These are phyloP conservation scores for Osmerus eperlanus DNA, from an alignment of 2,113 vertebrate species.

Conservation along the genomic window DNA sequence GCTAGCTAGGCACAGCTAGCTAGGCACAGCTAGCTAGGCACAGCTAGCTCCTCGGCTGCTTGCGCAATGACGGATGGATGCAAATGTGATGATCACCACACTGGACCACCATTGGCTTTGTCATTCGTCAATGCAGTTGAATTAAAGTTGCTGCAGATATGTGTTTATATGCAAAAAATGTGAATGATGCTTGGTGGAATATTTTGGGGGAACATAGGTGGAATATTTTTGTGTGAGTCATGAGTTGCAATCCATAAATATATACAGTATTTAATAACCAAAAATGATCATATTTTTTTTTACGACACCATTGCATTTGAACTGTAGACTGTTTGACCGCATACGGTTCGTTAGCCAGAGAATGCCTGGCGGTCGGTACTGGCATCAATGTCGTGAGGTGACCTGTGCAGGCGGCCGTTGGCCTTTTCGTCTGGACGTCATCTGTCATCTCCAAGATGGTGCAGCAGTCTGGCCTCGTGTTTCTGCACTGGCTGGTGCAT, in stretches of 20 bases:
- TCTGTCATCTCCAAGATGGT: slow-evolving; percentile 65
- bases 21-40: too few species aligned
- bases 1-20: too few species aligned
- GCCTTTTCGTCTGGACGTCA: slow-evolving; percentile 59
- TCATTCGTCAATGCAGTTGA: background rate
- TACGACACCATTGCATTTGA: too few species aligned
- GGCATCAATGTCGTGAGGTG: slow-evolving; percentile 41
- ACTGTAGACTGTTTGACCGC: slow-evolving; percentile 6
- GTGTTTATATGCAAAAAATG: too few species aligned
- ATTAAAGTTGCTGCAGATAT: background rate
- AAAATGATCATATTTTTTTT: background rate
- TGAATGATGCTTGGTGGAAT: too few species aligned
- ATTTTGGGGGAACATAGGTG: too few species aligned
- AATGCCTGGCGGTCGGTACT: slow-evolving; percentile 38
- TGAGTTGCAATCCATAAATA: too few species aligned
- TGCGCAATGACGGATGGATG: slow-evolving; percentile 19
- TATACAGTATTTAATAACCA: background rate
- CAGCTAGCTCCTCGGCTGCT: slow-evolving; percentile 14
- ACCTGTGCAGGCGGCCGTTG: slow-evolving; percentile 49
- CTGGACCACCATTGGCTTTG: slow-evolving; percentile 1
- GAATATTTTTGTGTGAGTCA: too few species aligned
- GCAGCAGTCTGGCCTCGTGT: slow-evolving; percentile 41
- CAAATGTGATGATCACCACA: slow-evolving; percentile 25
- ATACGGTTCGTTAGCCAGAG: slow-evolving; percentile 15
- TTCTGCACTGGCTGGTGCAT: slow-evolving; percentile 63